Percentiles rank a stretch among this genome's conserved stretches.
Conservation (phyloP, 2,113 vertebrate genomes). For the Entomyzon cyanotis region DNA sequence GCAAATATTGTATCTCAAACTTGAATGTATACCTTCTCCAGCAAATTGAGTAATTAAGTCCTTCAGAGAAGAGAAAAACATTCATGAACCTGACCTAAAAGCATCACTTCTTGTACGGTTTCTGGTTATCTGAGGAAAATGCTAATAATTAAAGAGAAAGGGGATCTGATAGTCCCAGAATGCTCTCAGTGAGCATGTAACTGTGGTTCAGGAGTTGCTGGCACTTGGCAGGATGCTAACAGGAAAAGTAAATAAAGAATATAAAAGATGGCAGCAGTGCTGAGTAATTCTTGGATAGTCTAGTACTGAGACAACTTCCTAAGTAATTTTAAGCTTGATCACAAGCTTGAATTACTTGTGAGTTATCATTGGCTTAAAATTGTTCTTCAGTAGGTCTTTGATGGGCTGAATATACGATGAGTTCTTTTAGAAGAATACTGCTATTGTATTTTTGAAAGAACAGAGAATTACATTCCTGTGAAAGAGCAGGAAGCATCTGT, state of each 20-base stretch:
- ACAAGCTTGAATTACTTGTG: neutral
- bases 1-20: neutral
- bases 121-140: neutral
- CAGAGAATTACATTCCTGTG: neutral
- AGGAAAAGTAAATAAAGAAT: neutral
- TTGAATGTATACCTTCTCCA: neutral
- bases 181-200: accelerated
- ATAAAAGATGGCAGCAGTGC: neutral
- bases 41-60: neutral
- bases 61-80: neutral
- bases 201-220: neutral
- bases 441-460: neutral
- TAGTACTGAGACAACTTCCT: neutral
- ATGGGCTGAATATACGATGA: neutral
- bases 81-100: neutral
- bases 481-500: neutral
- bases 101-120: neutral
- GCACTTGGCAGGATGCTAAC: neutral
- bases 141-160: neutral
- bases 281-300: neutral
- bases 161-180: neutral
- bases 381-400: neutral
- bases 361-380: neutral
- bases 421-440: neutral
- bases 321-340: neutral